phyloP scores from a whole-genome alignment of 1,140 invertebrate species.

The Bombus balteatus region DNA sequence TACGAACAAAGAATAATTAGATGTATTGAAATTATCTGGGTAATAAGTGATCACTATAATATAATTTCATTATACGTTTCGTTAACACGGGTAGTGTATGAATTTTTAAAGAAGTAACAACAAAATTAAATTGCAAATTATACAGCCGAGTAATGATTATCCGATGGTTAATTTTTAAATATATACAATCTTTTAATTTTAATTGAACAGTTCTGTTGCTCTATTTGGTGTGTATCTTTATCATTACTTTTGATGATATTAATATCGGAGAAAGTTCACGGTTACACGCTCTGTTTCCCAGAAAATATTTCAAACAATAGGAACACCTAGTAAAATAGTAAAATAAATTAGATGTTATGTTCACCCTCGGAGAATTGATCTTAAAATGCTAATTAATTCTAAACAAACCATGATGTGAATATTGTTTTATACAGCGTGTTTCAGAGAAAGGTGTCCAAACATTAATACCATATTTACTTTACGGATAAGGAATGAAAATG shows the following conservation, averaged over 20 bases:
- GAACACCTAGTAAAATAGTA: not conserved
- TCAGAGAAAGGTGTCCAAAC: not conserved
- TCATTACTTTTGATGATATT: not conserved
- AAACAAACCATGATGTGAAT: not conserved
- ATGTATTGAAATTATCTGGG: no score
- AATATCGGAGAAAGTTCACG: not conserved
- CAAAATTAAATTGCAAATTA: not conserved
- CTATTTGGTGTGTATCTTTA: not conserved
- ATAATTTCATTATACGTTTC: not conserved
- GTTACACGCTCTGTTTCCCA: not conserved
- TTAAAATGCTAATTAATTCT: no score
- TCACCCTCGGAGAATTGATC: not conserved
- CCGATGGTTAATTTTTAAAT: not conserved
- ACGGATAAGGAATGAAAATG: no score
- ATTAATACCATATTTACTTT: no score
- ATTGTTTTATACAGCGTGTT: not conserved
- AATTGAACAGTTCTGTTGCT: not conserved
- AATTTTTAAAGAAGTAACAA: no score
- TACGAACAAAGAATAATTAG: no score
- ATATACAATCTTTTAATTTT: not conserved
- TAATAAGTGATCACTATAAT: no score
- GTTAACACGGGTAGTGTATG: not conserved
- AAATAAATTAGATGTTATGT: not conserved
- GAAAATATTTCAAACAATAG: not conserved
- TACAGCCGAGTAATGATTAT: not conserved